These are phyloP conservation scores for Telmatochromis sp. DNA, from an alignment of 2,113 vertebrate species.

Conservation along the genomic window DNA sequence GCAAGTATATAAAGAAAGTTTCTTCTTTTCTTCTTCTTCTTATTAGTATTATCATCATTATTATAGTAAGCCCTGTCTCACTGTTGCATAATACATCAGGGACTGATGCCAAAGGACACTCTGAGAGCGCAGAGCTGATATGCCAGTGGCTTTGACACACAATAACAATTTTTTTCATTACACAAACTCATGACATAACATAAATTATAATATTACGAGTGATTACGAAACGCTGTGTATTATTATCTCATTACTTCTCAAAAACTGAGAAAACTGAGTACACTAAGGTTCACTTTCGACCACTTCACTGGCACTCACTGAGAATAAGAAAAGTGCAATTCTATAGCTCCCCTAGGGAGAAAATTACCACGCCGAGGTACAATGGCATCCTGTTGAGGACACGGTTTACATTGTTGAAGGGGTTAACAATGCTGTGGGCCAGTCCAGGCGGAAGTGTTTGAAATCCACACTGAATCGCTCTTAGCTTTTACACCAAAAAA, in stretches of 20 bases:
- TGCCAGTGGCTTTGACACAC: not conserved
- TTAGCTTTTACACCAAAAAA: not conserved
- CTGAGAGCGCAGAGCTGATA: not conserved
- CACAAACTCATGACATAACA: not conserved
- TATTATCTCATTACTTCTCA: not conserved
- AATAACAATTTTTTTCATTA: not conserved
- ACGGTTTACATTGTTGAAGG: conserved; percentile 60
- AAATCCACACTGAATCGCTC: conserved; percentile 16
- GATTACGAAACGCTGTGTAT: not conserved
- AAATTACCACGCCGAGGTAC: conserved; percentile 37
- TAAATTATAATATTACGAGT: not conserved
- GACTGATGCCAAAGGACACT: not conserved
- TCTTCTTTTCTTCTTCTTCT: not conserved
- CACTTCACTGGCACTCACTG: conserved; percentile 19
- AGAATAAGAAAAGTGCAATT: conserved; percentile 50
- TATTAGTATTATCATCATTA: not conserved
- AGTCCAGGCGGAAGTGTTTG: conserved; percentile 16
- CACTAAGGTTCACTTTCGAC: not conserved
- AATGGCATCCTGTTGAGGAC: conserved; percentile 63
- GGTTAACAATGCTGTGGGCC: conserved; percentile 13
- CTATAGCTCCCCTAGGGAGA: conserved; percentile 58
- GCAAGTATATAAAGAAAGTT: not conserved
- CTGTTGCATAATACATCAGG: not conserved
- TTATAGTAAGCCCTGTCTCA: not conserved
- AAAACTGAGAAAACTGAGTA: not conserved